Conservation (phyloP, 2,797 vertebrate species). For the Dermochelys coriacea region DNA sequence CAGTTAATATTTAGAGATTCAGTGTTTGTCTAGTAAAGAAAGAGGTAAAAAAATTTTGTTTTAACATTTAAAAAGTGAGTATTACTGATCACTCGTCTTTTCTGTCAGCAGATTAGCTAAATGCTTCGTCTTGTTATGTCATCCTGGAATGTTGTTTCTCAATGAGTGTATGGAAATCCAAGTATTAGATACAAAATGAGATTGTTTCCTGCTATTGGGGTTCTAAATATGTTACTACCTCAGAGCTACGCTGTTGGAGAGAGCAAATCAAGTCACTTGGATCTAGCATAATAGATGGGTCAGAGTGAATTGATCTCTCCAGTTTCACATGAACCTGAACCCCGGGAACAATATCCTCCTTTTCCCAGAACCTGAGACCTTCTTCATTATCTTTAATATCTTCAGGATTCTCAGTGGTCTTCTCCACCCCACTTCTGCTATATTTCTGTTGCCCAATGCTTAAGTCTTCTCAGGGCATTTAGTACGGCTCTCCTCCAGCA, state of each 20-base stretch:
- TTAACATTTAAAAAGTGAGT: background rate
- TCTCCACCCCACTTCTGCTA: slow-evolving; percentile 61
- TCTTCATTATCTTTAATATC: slow-evolving; percentile 56
- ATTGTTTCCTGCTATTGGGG: background rate
- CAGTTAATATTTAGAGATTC: background rate
- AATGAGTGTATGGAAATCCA: background rate
- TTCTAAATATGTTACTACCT: background rate
- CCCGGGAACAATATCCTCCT: slow-evolving; percentile 52
- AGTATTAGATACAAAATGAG: background rate
- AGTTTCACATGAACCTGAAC: slow-evolving; percentile 40
- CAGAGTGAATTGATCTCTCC: slow-evolving; percentile 50
- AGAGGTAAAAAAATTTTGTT: background rate
- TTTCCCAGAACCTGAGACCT: slow-evolving; percentile 41
- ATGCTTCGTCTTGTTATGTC: background rate
- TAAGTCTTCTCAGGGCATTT: slow-evolving; percentile 20
- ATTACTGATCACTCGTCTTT: background rate
- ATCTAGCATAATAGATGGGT: slow-evolving; percentile 19
- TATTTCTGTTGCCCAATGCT: slow-evolving; percentile 49
- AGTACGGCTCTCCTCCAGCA: slow-evolving; percentile 31
- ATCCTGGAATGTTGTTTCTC: background rate
- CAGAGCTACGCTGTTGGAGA: background rate
- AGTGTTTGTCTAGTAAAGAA: background rate
- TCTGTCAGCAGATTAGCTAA: background rate
- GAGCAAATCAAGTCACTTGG: slow-evolving; percentile 1
- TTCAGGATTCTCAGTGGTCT: background rate